Evolutionary conservation across 2,888 invertebrate species (phyloP).

Genomic region (Galeruca laticollis): DNA sequence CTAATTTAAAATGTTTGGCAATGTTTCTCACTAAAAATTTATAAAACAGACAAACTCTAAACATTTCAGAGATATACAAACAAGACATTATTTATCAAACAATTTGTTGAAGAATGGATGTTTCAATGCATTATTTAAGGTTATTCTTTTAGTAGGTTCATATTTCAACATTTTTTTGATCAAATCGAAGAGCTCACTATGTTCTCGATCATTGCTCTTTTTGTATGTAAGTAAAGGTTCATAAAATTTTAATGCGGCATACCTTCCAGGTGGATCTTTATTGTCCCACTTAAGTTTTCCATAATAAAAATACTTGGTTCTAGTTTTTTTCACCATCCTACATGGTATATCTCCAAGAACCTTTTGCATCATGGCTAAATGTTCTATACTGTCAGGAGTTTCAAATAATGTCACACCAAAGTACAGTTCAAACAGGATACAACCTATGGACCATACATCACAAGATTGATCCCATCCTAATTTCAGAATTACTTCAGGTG

Average conservation of each 20-base stretch:
- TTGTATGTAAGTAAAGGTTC: conserved; percentile 94
- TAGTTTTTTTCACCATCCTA: conserved; percentile 90
- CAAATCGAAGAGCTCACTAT: conserved; percentile 93
- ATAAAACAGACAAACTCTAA: no score
- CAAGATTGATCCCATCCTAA: conserved; percentile 99
- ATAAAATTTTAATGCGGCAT: conserved; percentile 97
- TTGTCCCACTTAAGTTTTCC: conserved; percentile 99
- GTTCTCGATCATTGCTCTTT: conserved; percentile 88
- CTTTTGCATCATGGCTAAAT: conserved; percentile 99
- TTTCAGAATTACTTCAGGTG: conserved; percentile 99
- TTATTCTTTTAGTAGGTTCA: conserved; percentile 91
- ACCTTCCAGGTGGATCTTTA: conserved; percentile 95
- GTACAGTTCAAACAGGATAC: conserved; percentile 99
- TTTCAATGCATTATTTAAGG: conserved; percentile 86
- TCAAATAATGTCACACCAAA: conserved; percentile 98
- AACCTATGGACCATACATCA: conserved; percentile 99
- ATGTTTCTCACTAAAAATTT: no score
- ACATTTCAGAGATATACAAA: no score
- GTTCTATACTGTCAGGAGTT: conserved; percentile 99
- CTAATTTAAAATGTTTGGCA: no score
- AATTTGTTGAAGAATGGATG: conserved; percentile 92
- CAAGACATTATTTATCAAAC: no score
- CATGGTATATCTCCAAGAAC: conserved; percentile 97
- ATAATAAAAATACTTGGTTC: conserved; percentile 98
- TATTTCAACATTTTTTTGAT: conserved; percentile 97